Base-by-base conservation (phyloP, 2,888 invertebrate genomes). In the Esperia sulphurella region DNA sequence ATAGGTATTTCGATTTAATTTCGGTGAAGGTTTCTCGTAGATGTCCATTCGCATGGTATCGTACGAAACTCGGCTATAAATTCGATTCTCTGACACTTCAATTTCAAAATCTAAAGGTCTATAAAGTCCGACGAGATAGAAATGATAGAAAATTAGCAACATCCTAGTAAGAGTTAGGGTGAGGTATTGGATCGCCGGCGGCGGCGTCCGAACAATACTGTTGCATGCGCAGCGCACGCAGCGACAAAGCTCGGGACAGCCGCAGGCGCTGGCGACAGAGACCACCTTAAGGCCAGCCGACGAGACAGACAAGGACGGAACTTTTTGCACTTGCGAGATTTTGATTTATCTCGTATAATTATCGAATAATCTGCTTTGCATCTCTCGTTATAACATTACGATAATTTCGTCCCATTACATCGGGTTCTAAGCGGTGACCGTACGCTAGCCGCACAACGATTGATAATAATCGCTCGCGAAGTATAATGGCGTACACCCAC, bases 401-500 rank as follows among this genome's bases (percentile, higher is more conserved):
- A 89, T 90, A 90, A 90, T 90, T 88, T 80, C 64, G 80, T 74
- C 77, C 83, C 79, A 88, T 87, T 88, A 87, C 83, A 82, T 76
- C 76, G 78, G 63, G 76, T 79, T 82, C 83, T 83, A 86, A 85
- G 83, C 85, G 84, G 84, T 83, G 86, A 87, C 88, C 80, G 84
- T 83, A 78, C 76, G 79, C 85, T 84, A 82, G 83, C 66, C 69
- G 63, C 71, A 75, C 83, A 84, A 69, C 83, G 83, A 85, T 87
- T 88, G 89, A 88, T 90, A 89, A 89, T 89, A 87, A 89, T 87
- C 88, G 83, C 83, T 84, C 76, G 88, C 83, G 84, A 87, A 87
- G 83, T 86, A 89, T 88, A 89, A 89, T 90, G 82, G 87, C 86
- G 88, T 87, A 90, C 90, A 88, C 88, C 89, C 89, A 88, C 88